phyloP scores from a whole-genome alignment of 1,140 invertebrate genomes.

The Probaryconus sp. region DNA sequence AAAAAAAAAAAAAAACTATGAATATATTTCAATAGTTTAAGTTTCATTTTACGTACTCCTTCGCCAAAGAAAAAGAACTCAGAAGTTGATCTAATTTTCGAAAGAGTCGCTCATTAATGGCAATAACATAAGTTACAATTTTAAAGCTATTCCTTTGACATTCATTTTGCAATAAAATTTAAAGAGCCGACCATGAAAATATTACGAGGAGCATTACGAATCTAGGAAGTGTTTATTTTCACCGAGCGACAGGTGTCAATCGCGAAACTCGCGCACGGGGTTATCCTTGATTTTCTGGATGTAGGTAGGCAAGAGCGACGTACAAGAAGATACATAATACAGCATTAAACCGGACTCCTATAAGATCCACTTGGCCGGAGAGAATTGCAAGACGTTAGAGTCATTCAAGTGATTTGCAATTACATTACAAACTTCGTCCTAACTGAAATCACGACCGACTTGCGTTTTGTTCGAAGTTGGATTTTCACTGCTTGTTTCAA shows the following conservation, averaged over 20 bases:
- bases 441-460: slow-evolving; percentile 5
- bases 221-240: slow-evolving; percentile 41
- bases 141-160: neutral
- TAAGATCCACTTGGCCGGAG: slow-evolving; percentile 17
- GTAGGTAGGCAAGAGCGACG: slow-evolving; percentile 23
- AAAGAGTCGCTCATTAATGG: too few relatives aligned
- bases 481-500: slow-evolving; percentile 23
- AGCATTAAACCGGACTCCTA: slow-evolving; percentile 14
- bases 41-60: too few relatives aligned
- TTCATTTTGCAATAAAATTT: neutral
- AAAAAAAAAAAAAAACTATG: too few relatives aligned
- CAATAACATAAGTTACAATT: too few relatives aligned
- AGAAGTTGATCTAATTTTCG: too few relatives aligned
- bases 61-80: too few relatives aligned
- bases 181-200: too few relatives aligned
- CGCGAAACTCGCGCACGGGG: slow-evolving; percentile 20
- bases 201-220: neutral
- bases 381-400: slow-evolving; percentile 18
- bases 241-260: slow-evolving; percentile 54
- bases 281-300: slow-evolving; percentile 47
- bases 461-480: slow-evolving; percentile 48
- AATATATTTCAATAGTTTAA: too few relatives aligned
- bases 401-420: slow-evolving; percentile 43
- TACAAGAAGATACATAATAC: slow-evolving; percentile 29
- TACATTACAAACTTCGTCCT: slow-evolving; percentile 31